A percentile compares a stretch with the other conserved stretches of the same genome.
Conservation (phyloP, 2,888 invertebrate species). For the Rhagonycha lutea region DNA sequence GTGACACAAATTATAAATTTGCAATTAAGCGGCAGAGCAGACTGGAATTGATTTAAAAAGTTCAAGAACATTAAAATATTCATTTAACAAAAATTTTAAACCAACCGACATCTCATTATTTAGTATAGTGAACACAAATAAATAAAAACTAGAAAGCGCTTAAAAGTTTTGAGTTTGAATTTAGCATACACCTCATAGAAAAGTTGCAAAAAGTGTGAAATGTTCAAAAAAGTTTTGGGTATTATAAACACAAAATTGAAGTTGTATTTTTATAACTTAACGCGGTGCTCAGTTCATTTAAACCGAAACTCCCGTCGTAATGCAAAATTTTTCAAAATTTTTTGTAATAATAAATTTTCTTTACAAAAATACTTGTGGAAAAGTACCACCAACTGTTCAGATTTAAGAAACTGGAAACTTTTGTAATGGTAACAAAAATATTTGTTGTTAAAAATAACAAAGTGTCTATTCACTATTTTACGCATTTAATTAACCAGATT, state of each 20-base stretch:
- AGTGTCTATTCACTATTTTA: no score
- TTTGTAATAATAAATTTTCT: neutral
- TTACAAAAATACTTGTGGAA: neutral
- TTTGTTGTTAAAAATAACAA: no score
- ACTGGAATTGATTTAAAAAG: neutral
- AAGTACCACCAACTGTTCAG: neutral
- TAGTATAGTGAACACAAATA: neutral
- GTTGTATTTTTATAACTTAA: neutral
- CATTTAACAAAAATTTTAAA: neutral
- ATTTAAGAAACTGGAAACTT: neutral
- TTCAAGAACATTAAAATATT: neutral
- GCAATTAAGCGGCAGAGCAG: neutral
- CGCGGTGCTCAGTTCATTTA: neutral
- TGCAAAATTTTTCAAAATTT: neutral
- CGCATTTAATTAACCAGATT: no score
- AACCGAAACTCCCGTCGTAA: neutral
- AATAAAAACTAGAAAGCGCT: neutral
- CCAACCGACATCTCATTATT: neutral
- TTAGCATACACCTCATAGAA: neutral
- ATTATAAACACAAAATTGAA: neutral
- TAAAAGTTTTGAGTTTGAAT: neutral
- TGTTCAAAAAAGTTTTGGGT: neutral
- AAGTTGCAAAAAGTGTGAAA: neutral
- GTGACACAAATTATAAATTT: neutral
- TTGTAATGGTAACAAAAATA: no score